Percentiles rank a stretch among this genome's conserved stretches.
Conservation (phyloP, 53 echinoderm and acorn worm species). For the Crossaster papposus region DNA sequence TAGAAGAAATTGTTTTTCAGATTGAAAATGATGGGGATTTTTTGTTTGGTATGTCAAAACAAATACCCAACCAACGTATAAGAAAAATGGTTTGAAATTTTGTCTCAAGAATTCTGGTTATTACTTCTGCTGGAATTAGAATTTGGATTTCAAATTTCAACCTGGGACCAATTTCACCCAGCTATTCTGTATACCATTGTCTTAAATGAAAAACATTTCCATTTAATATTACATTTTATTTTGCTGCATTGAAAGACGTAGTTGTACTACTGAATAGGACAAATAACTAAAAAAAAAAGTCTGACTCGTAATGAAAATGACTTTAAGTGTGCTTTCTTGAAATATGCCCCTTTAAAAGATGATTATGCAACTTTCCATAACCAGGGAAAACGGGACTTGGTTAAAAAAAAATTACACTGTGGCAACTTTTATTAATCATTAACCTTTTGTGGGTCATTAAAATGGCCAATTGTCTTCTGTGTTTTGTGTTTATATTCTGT, state of each 20-base stretch:
- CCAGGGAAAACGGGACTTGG: neutral
- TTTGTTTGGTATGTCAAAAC: too few relatives aligned
- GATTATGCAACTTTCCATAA: neutral
- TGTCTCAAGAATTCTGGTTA: too few relatives aligned
- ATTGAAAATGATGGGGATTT: too few relatives aligned
- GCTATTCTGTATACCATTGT: too few relatives aligned
- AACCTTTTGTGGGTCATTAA: slow-evolving; percentile 49
- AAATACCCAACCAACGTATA: too few relatives aligned
- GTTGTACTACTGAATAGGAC: neutral
- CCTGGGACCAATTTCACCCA: neutral
- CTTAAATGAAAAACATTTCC: neutral
- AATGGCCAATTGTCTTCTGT: slow-evolving; percentile 47
- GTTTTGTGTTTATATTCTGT: neutral
- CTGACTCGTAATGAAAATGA: neutral
- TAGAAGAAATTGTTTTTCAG: too few relatives aligned
- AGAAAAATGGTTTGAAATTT: too few relatives aligned
- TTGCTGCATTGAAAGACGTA: neutral
- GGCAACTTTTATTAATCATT: slow-evolving; percentile 31
- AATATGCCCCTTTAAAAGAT: neutral
- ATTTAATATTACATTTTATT: neutral
- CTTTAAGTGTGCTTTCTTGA: neutral
- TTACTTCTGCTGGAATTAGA: too few relatives aligned
- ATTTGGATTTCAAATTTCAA: neutral
- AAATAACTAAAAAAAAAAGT: neutral
- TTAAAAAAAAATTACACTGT: neutral